Conservation (phyloP, 2,797 vertebrate genomes). For the Anabas testudineus region DNA sequence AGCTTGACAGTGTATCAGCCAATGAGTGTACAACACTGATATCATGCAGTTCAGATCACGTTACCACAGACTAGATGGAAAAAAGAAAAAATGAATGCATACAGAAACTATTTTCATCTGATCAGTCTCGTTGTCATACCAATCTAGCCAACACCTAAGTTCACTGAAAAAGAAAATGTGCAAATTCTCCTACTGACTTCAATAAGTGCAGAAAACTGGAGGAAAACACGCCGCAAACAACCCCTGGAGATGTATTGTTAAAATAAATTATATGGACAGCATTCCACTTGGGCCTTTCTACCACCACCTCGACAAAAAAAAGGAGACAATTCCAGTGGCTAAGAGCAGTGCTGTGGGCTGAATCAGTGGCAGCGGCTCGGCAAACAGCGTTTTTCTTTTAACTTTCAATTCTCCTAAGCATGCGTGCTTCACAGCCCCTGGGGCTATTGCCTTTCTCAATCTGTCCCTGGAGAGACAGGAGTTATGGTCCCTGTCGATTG, state of each 20-base stretch:
- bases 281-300: slow-evolving; percentile 46
- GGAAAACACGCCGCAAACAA: slow-evolving; percentile 16
- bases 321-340: slow-evolving; percentile 80
- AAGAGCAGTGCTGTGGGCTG: slow-evolving; percentile 58
- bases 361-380: slow-evolving; percentile 75
- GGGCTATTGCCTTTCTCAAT: slow-evolving; percentile 99
- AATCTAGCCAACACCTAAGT: background rate
- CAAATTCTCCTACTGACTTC: slow-evolving; percentile 14
- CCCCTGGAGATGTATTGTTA: slow-evolving; percentile 46
- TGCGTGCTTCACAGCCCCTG: slow-evolving; percentile 97
- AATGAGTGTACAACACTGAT: background rate
- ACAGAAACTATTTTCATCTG: slow-evolving; percentile 11
- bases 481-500: slow-evolving; percentile 99
- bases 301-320: slow-evolving; percentile 20
- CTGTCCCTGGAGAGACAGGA: slow-evolving; percentile 98
- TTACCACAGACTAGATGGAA: background rate
- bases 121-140: background rate
- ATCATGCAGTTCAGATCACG: background rate
- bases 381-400: slow-evolving; percentile 91
- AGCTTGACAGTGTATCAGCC: background rate
- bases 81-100: slow-evolving; percentile 1
- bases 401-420: slow-evolving; percentile 98
- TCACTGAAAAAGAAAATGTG: slow-evolving; percentile 15
- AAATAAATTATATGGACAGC: slow-evolving; percentile 50
- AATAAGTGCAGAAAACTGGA: slow-evolving; percentile 19